phyloP scores from a whole-genome alignment of 2,113 vertebrate species.

The Neodontobutis hainanensis region DNA sequence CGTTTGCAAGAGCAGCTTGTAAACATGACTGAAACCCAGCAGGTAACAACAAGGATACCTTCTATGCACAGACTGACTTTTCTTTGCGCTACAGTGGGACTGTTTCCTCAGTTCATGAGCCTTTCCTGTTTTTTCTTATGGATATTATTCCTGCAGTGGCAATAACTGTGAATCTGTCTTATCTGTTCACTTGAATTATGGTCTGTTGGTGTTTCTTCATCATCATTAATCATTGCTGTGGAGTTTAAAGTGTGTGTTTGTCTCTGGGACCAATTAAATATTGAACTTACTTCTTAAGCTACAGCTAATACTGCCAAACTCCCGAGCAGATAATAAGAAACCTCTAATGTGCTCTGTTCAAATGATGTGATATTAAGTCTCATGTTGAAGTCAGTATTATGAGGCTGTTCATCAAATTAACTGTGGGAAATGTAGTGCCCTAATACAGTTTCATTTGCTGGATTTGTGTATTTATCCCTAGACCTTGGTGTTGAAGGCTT shows the following conservation, averaged over 20 bases:
- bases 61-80: neutral
- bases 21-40: neutral
- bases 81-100: neutral
- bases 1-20: too few relatives aligned
- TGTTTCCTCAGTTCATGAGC: neutral
- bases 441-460: neutral
- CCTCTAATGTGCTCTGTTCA: neutral
- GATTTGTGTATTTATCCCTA: too few relatives aligned
- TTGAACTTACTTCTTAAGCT: conserved; percentile 29
- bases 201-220: neutral
- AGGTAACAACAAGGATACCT: conserved; percentile 21
- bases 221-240: conserved; percentile 1
- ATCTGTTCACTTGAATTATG: neutral
- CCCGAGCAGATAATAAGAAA: neutral
- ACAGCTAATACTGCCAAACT: conserved; percentile 57
- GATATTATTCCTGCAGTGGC: conserved; percentile 19
- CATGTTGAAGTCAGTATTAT: neutral
- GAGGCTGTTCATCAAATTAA: neutral
- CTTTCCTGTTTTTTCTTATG: neutral
- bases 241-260: conserved; percentile 10
- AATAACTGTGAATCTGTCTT: conserved; percentile 28
- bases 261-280: conserved; percentile 39
- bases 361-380: neutral
- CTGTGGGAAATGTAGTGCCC: neutral
- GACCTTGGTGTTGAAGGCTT: too few relatives aligned